Percentiles rank a stretch among this genome's conserved stretches.
These are phyloP conservation scores for Pagetopsis macropterus DNA, from an alignment of 2,797 vertebrate genomes.

Conservation along the genomic window DNA sequence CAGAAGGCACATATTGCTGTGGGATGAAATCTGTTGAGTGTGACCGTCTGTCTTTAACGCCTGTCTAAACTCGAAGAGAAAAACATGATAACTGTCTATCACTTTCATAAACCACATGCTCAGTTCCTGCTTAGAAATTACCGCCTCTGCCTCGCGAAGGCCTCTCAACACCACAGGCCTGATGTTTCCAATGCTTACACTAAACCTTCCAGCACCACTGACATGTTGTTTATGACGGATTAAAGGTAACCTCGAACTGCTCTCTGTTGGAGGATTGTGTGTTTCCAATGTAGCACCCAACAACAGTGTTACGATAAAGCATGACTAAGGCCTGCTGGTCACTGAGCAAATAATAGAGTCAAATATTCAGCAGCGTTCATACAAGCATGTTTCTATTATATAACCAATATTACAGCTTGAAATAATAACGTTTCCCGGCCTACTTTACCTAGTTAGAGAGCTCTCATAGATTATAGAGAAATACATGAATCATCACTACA, in stretches of 20 bases:
- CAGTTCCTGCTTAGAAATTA: conserved; percentile 57
- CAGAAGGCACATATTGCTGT: conserved; percentile 34
- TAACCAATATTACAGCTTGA: conserved; percentile 23
- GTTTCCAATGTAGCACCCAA: conserved; percentile 40
- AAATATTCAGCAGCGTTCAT: conserved; percentile 47
- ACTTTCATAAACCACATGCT: conserved; percentile 56
- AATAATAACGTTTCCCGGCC: background rate
- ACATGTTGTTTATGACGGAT: conserved; percentile 54
- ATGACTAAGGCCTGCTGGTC: conserved; percentile 37
- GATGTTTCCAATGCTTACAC: conserved; percentile 41
- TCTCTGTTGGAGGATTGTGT: conserved; percentile 23
- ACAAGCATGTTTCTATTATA: conserved; percentile 36
- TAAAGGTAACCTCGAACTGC: conserved; percentile 41
- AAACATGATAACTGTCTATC: conserved; percentile 59
- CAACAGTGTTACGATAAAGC: conserved; percentile 37
- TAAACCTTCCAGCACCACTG: conserved; percentile 35
- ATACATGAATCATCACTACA: conserved; percentile 4
- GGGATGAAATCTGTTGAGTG: conserved; percentile 60
- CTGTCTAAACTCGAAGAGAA: conserved; percentile 43
- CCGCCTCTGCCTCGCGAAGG: conserved; percentile 18
- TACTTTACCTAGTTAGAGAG: background rate
- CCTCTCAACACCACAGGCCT: conserved; percentile 35
- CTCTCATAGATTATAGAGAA: conserved; percentile 10
- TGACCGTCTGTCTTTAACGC: conserved; percentile 56
- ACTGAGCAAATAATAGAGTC: conserved; percentile 31